Base-by-base conservation (phyloP, 1,140 invertebrate genomes). In the Chelonus insularis region DNA sequence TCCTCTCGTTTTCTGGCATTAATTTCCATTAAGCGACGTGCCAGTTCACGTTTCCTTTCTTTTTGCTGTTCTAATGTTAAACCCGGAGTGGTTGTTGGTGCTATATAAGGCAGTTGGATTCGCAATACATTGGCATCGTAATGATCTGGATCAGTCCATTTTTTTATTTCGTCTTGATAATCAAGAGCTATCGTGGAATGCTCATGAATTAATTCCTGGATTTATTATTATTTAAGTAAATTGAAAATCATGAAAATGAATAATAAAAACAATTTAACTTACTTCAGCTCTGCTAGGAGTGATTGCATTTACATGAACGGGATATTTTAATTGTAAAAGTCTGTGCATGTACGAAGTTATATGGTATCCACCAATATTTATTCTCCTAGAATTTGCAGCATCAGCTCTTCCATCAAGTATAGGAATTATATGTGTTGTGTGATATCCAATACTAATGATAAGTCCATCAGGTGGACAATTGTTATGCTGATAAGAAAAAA, bases 311-410 rank as follows among this genome's bases (percentile, higher is more conserved):
- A 92, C 85, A 82, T 97, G 95, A 1, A 90, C 89, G 3, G 95
- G 94, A 82, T 97, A 97, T 78, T 97, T 97, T 14, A 98, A 82
- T 78, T 97, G 95, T 12, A 97, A 82, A n/a, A 96, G 79, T 65
- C 93, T 86, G 70, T 96, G 94, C 74, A 98, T 84, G 75, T 94
- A 96, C 11, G 83, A 86, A 45, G 89, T 89, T 57, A 97, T 86
- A 77, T 96, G 93, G 73, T 85, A 90, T 7, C 95, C 95, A 51
- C 96, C 90, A 59, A 95, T 81, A 82, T 95, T 95, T 18, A 97
- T 89, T 67, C 95, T 85, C 63, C 93, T 86, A 36, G 88, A 84
- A 72, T 91, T 87, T 7, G 81, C 77, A 60, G 85, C 74, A 76
- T 93, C 87, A 11, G 91, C 83, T 73, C 85, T 82, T 6, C 91